These are phyloP conservation scores for Myripristis murdjan DNA, from an alignment of 2,797 vertebrate genomes.

Conservation along the genomic window DNA sequence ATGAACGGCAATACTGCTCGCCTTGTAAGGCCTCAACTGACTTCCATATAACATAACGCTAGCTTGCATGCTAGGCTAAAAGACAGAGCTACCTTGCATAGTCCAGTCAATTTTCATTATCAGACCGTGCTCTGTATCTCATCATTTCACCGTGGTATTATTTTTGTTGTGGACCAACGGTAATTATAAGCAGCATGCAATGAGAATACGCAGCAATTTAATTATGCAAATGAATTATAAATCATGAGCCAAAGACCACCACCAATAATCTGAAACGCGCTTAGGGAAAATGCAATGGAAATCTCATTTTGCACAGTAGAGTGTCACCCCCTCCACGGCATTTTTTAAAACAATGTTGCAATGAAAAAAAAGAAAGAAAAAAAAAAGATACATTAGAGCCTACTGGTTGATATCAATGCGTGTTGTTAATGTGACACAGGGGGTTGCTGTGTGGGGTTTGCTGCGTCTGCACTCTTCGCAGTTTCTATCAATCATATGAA, in stretches of 20 bases:
- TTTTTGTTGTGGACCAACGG: background rate
- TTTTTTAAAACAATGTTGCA: background rate
- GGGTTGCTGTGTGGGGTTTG: conserved; percentile 57
- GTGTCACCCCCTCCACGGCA: conserved; percentile 11
- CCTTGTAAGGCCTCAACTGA: conserved; percentile 65
- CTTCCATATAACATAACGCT: conserved; percentile 68
- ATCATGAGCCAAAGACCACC: conserved; percentile 40
- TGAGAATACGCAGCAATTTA: conserved; percentile 20
- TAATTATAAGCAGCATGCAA: conserved; percentile 6
- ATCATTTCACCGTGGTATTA: background rate
- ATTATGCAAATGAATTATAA: conserved; percentile 69
- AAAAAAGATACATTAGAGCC: conserved; percentile 22
- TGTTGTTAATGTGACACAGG: conserved; percentile 72
- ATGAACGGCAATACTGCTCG: conserved; percentile 37
- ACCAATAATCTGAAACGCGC: conserved; percentile 58
- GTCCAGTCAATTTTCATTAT: conserved; percentile 23
- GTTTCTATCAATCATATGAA: conserved; percentile 66
- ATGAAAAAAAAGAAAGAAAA: too few species aligned
- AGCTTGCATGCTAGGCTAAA: conserved; percentile 76
- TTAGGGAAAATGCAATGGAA: conserved; percentile 46
- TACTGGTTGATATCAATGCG: conserved; percentile 44
- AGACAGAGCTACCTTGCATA: conserved; percentile 43
- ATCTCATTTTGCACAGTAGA: conserved; percentile 20
- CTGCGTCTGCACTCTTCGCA: conserved; percentile 77
- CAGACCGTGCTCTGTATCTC: background rate